Conservation (phyloP, 2,797 vertebrate species). For the Hemibagrus guttatus region DNA sequence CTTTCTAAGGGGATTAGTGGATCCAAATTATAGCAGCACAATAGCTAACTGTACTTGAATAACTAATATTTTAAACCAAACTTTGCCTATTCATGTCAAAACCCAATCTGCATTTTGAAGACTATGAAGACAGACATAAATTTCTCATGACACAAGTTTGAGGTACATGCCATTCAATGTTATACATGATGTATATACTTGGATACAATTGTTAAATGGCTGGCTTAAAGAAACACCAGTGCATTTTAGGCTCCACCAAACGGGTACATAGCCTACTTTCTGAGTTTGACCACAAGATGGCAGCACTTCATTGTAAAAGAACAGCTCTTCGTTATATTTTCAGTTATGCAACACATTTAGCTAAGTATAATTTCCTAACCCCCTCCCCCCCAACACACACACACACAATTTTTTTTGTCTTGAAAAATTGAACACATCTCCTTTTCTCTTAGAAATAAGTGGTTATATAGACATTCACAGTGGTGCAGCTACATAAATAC, state of each 20-base stretch:
- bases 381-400: too few species aligned
- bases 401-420: too few species aligned
- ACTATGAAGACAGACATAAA: background rate
- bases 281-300: slow-evolving; percentile 63
- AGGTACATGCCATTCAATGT: too few species aligned
- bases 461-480: background rate
- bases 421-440: too few species aligned
- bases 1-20: background rate
- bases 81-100: background rate
- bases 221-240: background rate
- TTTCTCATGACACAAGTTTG: background rate
- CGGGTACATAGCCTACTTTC: background rate
- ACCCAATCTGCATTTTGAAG: background rate
- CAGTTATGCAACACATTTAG: background rate
- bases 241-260: background rate
- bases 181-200: background rate
- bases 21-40: background rate
- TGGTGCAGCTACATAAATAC: background rate
- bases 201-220: background rate
- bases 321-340: background rate
- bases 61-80: background rate
- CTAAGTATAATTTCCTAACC: background rate
- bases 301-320: slow-evolving; percentile 52
- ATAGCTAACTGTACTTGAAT: too few species aligned
- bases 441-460: too few species aligned